Evolutionary conservation across 2,888 invertebrate genomes (phyloP).

Genomic region (Ochlodes sylvanus): DNA sequence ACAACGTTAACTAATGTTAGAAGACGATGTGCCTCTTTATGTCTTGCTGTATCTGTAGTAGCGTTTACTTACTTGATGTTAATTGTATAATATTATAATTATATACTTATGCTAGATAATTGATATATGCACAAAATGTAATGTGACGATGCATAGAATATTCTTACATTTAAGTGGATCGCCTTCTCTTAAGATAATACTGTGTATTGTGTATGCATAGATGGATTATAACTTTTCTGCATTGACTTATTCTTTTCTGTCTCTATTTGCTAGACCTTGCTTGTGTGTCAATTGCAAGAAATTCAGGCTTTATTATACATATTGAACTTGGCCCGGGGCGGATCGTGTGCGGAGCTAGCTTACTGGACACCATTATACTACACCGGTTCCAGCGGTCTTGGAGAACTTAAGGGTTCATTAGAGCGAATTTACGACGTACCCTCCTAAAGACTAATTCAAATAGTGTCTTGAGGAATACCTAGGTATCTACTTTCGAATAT

Average conservation of each 20-base stretch:
- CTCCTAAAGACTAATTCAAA: too few species aligned
- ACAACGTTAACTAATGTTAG: slow-evolving; percentile 12
- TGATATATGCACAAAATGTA: slow-evolving; percentile 32
- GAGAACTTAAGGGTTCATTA: too few species aligned
- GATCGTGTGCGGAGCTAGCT: neutral
- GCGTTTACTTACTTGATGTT: slow-evolving; percentile 27
- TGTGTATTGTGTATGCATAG: slow-evolving; percentile 23
- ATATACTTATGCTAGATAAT: slow-evolving; percentile 26
- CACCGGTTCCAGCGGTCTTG: too few species aligned
- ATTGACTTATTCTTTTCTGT: too few species aligned
- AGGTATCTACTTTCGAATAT: too few species aligned
- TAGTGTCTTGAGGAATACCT: too few species aligned
- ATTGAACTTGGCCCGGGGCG: neutral
- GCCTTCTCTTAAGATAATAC: slow-evolving; percentile 29
- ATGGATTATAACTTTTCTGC: slow-evolving; percentile 22
- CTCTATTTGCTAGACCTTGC: slow-evolving; percentile 17
- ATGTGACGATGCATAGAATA: slow-evolving; percentile 20
- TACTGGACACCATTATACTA: too few species aligned
- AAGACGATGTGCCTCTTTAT: slow-evolving; percentile 30
- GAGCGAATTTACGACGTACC: too few species aligned
- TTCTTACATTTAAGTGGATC: slow-evolving; percentile 16
- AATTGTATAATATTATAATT: slow-evolving; percentile 9
- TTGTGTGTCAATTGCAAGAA: slow-evolving; percentile 19
- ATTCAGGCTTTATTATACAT: slow-evolving; percentile 18
- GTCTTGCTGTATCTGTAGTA: slow-evolving; percentile 29